phyloP scores from a whole-genome alignment of 2,888 invertebrate genomes.

The Drosophila macrothrix region DNA sequence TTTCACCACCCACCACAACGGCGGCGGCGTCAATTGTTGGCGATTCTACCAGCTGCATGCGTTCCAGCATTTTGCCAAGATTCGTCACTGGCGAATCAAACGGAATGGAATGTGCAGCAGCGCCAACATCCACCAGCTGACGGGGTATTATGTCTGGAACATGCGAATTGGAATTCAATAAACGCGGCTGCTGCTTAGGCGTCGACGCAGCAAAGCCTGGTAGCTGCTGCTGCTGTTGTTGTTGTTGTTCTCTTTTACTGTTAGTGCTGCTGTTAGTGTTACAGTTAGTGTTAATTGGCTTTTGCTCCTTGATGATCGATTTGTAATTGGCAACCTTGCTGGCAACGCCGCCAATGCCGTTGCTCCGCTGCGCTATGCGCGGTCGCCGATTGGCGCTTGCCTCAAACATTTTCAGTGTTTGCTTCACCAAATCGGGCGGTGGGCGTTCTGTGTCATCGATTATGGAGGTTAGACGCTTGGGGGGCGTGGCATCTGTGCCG shows the following conservation, averaged over 20 bases:
- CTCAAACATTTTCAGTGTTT: slow-evolving; percentile 94
- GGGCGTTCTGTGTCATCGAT: slow-evolving; percentile 92
- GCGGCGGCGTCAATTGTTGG: slow-evolving; percentile 12
- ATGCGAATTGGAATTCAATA: slow-evolving; percentile 25
- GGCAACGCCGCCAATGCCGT: slow-evolving; percentile 86
- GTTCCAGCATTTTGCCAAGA: slow-evolving; percentile 80
- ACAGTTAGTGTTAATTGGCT: slow-evolving; percentile 69
- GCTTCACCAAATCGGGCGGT: slow-evolving; percentile 95
- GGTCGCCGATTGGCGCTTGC: slow-evolving; percentile 86
- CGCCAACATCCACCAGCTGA: slow-evolving; percentile 50
- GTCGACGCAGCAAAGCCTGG: slow-evolving; percentile 58
- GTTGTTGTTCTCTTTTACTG: slow-evolving; percentile 6
- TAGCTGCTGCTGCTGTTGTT: not conserved
- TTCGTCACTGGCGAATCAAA: slow-evolving; percentile 82
- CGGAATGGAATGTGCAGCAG: slow-evolving; percentile 19
- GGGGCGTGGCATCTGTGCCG: slow-evolving; percentile 84
- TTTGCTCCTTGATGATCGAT: slow-evolving; percentile 87
- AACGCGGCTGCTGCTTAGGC: slow-evolving; percentile 43
- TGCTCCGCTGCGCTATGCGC: slow-evolving; percentile 85
- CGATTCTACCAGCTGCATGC: slow-evolving; percentile 71
- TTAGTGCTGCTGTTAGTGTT: not conserved
- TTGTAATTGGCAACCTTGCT: slow-evolving; percentile 88
- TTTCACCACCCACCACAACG: slow-evolving; percentile 16
- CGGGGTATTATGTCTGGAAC: slow-evolving; percentile 85
- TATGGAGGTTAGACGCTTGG: slow-evolving; percentile 88